Base-by-base conservation (phyloP, 2,888 invertebrate genomes). In the Ophraella communa region DNA sequence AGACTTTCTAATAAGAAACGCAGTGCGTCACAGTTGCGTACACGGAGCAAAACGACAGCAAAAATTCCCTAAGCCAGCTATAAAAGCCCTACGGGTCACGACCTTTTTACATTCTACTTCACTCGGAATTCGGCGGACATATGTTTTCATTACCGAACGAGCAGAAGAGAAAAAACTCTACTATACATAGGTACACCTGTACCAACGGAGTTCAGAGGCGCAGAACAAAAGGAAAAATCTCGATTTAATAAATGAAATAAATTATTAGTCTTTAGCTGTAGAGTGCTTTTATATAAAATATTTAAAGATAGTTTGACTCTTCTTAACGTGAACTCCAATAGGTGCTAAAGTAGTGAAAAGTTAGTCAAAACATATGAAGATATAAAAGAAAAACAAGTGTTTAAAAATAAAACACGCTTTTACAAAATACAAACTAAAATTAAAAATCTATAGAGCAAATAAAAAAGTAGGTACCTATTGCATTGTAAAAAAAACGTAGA, bases 11-110 rank as follows among this genome's bases (percentile, higher is more conserved):
- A 62, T 65, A 67, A 67, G 54, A 62, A 67, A 65, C 67, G 67
- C 67, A 67, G 18, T 62, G 67, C 64, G 62, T 56, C 67, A 55
- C 64, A 62, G 55, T 44, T 67, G 67, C 64, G 67, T 59, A 62
- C 42, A 35, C 30, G 55, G 27, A 20, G 59, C 24, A 35, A 53
- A 58, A 58, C 58, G 62, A 58, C 61, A 64, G 59, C 61, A 67
- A 64, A 61, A 62, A 64, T 62, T 65, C 56, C 58, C 58, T 54
- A 23, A 57, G 54, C 59, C 62, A 45, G 67, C 35, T 62, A 65
- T 64, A 64, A 62, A 65, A 49, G 56, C 44, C 52, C 58, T 64
- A 55, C 61, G 62, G 64, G 67, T 62, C 64, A 64, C 64, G 52
- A 64, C 64, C 64, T 57, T 52, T 61, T 56, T 58, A 61, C 52